phyloP scores from a whole-genome alignment of 2,113 vertebrate genomes.

The Sphaerodactylus townsendi region DNA sequence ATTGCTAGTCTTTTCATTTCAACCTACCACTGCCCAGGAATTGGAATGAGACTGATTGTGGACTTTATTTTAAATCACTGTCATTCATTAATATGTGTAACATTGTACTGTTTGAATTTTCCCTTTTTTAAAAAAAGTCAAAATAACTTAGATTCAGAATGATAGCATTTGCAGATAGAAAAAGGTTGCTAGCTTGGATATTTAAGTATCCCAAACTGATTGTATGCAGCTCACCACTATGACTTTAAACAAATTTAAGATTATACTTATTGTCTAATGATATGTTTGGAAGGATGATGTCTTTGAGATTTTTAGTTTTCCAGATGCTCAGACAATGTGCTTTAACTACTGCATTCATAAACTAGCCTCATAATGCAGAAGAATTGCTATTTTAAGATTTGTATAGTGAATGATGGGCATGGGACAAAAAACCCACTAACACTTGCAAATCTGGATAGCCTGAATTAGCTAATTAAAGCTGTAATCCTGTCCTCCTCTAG shows the following conservation, averaged over 20 bases:
- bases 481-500: background rate
- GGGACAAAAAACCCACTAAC: conserved; percentile 64
- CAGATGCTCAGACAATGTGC: conserved; percentile 80
- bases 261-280: conserved; percentile 80
- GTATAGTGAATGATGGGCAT: conserved; percentile 73
- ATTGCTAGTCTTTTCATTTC: background rate
- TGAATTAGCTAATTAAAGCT: conserved; percentile 70
- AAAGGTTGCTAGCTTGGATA: background rate
- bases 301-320: conserved; percentile 77
- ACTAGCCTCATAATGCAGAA: conserved; percentile 68
- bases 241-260: conserved; percentile 72
- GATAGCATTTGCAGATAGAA: background rate
- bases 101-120: background rate
- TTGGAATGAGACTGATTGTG: background rate
- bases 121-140: background rate
- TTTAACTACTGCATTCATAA: conserved; percentile 74
- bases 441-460: conserved; percentile 73
- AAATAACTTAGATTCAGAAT: background rate
- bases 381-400: conserved; percentile 79
- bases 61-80: background rate
- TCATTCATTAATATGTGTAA: background rate
- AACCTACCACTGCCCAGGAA: background rate
- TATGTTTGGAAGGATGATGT: conserved; percentile 75
- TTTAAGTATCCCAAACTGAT: background rate
- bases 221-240: conserved; percentile 62